These are phyloP conservation scores for Macquaria ambigua DNA, from an alignment of 2,113 vertebrate genomes.

Conservation along the genomic window DNA sequence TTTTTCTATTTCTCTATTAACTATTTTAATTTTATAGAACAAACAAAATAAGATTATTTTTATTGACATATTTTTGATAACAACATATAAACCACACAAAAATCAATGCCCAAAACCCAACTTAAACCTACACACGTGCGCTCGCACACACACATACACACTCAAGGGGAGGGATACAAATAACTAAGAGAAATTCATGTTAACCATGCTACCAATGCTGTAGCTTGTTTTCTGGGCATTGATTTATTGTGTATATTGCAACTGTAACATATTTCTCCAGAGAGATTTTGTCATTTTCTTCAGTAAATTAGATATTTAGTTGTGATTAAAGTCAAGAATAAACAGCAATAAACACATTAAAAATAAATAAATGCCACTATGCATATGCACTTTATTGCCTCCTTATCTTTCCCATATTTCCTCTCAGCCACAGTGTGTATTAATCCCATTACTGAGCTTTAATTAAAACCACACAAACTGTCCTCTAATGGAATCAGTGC, in stretches of 20 bases:
- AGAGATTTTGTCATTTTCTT: conserved; percentile 19
- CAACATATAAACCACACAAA: too few relatives aligned
- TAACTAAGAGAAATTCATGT: too few relatives aligned
- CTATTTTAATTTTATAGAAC: too few relatives aligned
- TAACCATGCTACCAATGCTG: too few relatives aligned
- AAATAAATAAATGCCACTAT: conserved; percentile 8
- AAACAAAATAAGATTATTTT: too few relatives aligned
- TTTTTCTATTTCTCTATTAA: not conserved
- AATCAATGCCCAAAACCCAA: too few relatives aligned
- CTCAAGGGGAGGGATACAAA: too few relatives aligned
- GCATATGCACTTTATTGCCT: conserved; percentile 19
- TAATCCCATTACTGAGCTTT: conserved; percentile 68
- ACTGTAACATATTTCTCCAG: conserved; percentile 12
- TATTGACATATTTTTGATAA: too few relatives aligned
- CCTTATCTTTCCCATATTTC: conserved; percentile 45
- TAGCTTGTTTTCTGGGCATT: not conserved
- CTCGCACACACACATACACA: too few relatives aligned
- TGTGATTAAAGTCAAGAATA: conserved; percentile 27
- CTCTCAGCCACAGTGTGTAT: conserved; percentile 39
- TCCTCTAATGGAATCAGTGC: conserved; percentile 64
- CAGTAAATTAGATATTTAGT: conserved; percentile 44
- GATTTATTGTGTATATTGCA: not conserved
- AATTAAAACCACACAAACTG: conserved; percentile 75
- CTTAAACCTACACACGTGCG: too few relatives aligned
- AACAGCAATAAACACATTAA: conserved; percentile 12